A percentile compares a stretch with the other conserved stretches of the same genome.
These are phyloP conservation scores for Elegia similella DNA, from an alignment of 2,888 invertebrate species.

Conservation along the genomic window DNA sequence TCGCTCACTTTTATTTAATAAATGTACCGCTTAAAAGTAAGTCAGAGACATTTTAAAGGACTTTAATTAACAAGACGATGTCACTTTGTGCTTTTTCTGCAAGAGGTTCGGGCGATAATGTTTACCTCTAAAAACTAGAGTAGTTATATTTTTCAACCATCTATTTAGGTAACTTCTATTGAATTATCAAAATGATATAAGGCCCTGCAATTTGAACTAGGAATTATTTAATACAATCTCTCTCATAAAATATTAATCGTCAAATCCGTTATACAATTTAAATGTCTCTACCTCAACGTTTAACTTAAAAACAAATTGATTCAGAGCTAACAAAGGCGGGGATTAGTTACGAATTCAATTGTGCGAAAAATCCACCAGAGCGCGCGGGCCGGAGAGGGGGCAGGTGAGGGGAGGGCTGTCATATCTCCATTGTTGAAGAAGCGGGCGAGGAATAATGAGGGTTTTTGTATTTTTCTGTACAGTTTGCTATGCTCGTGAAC, in stretches of 20 bases:
- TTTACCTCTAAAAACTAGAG: no score
- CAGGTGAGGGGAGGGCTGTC: background rate
- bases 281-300: conserved; percentile 20
- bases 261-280: background rate
- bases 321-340: conserved; percentile 52
- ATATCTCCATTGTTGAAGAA: conserved; percentile 19
- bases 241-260: background rate
- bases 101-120: no score
- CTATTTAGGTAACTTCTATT: no score
- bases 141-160: no score
- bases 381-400: conserved; percentile 23
- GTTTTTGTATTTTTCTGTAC: conserved; percentile 3
- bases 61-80: no score
- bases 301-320: conserved; percentile 50
- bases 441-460: conserved; percentile 11
- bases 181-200: no score
- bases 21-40: no score
- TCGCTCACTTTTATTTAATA: no score
- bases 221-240: no score
- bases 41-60: no score
- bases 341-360: conserved; percentile 74
- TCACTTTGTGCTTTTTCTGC: no score
- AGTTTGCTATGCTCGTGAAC: background rate
- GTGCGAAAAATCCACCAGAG: conserved; percentile 59
- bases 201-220: no score